Evolutionary conservation across 2,113 vertebrate genomes (phyloP), one percentile per base, ranked within the genome.

Genomic region (Uria aalge): DNA sequence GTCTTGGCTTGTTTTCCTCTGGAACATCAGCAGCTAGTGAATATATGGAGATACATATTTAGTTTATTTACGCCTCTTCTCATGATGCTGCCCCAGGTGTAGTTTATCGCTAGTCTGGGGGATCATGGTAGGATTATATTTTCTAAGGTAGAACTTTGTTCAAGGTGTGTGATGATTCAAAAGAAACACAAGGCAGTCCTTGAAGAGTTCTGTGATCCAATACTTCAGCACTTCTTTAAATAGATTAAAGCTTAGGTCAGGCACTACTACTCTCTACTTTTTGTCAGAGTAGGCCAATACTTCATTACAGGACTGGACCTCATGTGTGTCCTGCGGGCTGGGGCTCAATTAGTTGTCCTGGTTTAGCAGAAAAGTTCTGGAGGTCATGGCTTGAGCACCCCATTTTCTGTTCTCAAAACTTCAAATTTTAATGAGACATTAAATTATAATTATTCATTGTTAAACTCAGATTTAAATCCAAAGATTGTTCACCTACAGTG

Each of bases 41-140:
- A 2, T 69, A 10, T 8, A 9, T 26, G 48, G 45, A 43, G 14
- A 13, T 29, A 12, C 0, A 9, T 22, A 21, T 23, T 82, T 59
- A 41, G 19, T 68, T 64, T 34, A 8, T 40, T 68, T 40, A 10
- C 48, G 48, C 63, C 16, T 62, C 19, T 60, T 59, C 8, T 67
- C 15, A 32, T 27, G 6, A 5, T 75, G 34, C 55, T 86, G 23
- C 21, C 11, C 20, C 22, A 57, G 21, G 5, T 50, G 17, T 29
- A 63, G 22, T 6, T 84, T 74, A 34, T 5, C 6, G 6, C 15
- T 80, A 4, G 12, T 38, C 48, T 52, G 26, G 43, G 32, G 71
- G 15, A 7, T 82, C 4, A 8, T 29, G 14, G 19, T 43, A 52
- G 48, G 12, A 24, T 72, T 82, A 2, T 53, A 34, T 34, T 90